phyloP scores from a whole-genome alignment of 1,140 invertebrate genomes.

The Ectropis grisescens region DNA sequence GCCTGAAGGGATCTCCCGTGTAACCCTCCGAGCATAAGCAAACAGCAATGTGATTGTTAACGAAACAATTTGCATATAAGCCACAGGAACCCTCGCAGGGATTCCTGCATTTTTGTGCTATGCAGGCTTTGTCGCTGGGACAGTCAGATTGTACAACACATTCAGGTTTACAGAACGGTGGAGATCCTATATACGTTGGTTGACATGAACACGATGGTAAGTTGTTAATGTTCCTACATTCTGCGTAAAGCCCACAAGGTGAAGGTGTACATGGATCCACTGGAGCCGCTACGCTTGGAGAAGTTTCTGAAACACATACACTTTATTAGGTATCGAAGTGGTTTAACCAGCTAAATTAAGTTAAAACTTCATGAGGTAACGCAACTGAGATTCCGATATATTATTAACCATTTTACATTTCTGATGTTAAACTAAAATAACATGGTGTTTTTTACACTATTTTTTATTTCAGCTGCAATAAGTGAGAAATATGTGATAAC shows the following conservation, averaged over 20 bases:
- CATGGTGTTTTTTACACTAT: no score
- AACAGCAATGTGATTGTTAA: slow-evolving; percentile 82
- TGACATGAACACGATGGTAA: slow-evolving; percentile 76
- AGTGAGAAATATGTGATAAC: no score
- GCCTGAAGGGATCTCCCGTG: slow-evolving; percentile 82
- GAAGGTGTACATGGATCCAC: slow-evolving; percentile 82
- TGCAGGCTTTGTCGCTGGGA: slow-evolving; percentile 80
- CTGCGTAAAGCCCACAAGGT: slow-evolving; percentile 84
- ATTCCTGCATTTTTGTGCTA: slow-evolving; percentile 83
- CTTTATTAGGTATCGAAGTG: no score
- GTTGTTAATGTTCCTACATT: slow-evolving; percentile 74
- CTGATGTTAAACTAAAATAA: no score
- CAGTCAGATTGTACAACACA: slow-evolving; percentile 79
- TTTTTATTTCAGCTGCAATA: no score
- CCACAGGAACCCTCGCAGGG: slow-evolving; percentile 88
- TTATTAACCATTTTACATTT: no score
- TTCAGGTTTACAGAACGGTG: slow-evolving; percentile 73
- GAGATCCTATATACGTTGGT: slow-evolving; percentile 76
- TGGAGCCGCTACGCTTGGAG: slow-evolving; percentile 30
- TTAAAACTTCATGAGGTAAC: no score
- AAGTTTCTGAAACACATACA: slow-evolving; percentile 32
- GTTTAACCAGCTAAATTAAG: no score
- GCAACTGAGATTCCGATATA: no score
- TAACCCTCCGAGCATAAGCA: slow-evolving; percentile 80
- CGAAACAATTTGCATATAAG: slow-evolving; percentile 80